phyloP scores from a whole-genome alignment of 1,140 invertebrate species.

The Lucilia cuprina region DNA sequence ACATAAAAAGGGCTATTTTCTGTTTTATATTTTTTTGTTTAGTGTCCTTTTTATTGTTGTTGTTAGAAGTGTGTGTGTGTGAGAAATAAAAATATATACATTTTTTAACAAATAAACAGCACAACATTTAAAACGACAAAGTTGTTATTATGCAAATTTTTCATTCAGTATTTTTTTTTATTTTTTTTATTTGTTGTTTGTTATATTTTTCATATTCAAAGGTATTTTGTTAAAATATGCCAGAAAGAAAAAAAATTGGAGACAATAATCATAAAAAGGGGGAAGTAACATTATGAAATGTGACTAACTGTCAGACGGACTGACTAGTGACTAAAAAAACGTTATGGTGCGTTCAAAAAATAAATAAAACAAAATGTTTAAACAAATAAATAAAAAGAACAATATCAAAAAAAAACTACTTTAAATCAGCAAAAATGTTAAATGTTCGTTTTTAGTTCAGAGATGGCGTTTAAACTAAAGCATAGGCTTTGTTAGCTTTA shows the following conservation, averaged over 20 bases:
- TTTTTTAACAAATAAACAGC: slow-evolving; percentile 1
- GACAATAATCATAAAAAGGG: not conserved
- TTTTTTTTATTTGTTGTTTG: not conserved
- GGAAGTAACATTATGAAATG: not conserved
- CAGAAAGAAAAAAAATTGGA: not conserved
- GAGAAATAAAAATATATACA: not conserved
- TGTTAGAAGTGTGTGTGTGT: not conserved
- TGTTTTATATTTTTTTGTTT: not conserved
- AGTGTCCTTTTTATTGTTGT: not conserved
- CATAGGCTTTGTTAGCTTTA: no score
- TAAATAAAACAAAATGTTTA: not conserved
- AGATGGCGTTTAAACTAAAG: no score
- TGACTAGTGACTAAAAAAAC: not conserved
- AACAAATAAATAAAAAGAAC: not conserved
- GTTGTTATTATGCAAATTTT: slow-evolving; percentile 11
- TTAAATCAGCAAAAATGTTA: no score
- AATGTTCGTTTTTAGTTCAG: not conserved
- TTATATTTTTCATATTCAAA: not conserved
- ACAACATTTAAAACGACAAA: slow-evolving; percentile 10
- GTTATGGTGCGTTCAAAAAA: not conserved
- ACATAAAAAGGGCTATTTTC: not conserved
- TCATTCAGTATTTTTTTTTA: not conserved
- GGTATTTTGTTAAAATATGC: not conserved
- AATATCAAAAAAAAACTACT: no score
- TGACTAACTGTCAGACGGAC: not conserved